These are phyloP conservation scores for Pseudococcus viburni DNA, from an alignment of 2,888 invertebrate species.

Conservation along the genomic window DNA sequence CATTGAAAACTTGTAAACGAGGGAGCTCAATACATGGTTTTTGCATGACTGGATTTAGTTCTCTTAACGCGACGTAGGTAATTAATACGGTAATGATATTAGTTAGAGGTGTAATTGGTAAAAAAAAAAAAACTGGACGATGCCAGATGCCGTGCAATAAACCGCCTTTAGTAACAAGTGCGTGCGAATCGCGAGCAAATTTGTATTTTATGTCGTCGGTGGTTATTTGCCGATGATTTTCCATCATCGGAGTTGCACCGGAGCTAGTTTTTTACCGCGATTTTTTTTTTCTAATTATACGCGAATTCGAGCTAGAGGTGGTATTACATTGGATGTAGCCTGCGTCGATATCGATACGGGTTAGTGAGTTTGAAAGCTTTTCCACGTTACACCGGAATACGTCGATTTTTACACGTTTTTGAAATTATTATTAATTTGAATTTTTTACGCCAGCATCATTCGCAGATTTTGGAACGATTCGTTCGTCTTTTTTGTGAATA, in stretches of 20 bases:
- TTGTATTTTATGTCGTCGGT: background rate
- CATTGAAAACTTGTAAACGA: background rate
- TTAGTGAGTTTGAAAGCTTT: constrained; percentile 12
- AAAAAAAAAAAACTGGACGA: background rate
- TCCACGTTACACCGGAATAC: background rate
- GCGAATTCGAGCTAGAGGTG: background rate
- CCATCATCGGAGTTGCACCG: background rate
- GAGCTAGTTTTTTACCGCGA: background rate
- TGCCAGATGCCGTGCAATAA: constrained; percentile 13
- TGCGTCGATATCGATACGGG: background rate
- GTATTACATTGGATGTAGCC: background rate
- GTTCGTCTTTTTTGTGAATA: no score
- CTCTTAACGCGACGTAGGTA: constrained; percentile 28
- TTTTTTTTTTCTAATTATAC: background rate
- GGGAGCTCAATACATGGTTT: background rate
- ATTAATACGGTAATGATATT: constrained; percentile 30
- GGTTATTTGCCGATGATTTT: background rate
- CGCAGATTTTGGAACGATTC: no score
- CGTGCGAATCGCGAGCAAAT: background rate
- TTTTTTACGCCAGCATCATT: background rate
- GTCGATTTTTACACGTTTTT: background rate
- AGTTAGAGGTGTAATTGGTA: background rate
- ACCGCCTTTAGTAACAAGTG: background rate
- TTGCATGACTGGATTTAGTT: constrained; percentile 3
- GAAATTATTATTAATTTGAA: constrained; percentile 3